A percentile compares a stretch with the other conserved stretches of the same genome.
These are phyloP conservation scores for Sarcophilus harrisii DNA, from an alignment of 2,797 vertebrate species.

Conservation along the genomic window DNA sequence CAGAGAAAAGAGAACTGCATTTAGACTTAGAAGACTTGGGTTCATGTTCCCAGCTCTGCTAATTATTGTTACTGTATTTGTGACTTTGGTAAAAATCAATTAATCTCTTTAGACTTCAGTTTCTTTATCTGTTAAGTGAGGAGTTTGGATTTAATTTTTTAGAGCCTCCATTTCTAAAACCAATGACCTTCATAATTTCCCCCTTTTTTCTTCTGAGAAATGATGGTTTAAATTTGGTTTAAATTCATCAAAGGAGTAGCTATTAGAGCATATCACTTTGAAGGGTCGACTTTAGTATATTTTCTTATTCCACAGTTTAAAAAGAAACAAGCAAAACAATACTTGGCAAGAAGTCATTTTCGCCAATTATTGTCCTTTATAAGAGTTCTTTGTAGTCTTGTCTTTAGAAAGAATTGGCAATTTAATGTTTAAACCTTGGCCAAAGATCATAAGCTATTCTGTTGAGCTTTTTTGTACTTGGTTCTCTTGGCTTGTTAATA, in stretches of 20 bases:
- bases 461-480: neutral
- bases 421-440: neutral
- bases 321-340: neutral
- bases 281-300: neutral
- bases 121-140: neutral
- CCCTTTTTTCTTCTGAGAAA: neutral
- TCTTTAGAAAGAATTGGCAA: neutral
- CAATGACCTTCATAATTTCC: neutral
- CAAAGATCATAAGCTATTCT: neutral
- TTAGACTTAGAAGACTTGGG: neutral
- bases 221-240: neutral
- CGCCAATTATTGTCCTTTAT: neutral
- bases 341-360: neutral
- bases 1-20: neutral
- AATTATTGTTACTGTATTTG: neutral
- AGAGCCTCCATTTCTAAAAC: neutral
- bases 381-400: neutral
- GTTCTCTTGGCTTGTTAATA: neutral
- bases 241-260: neutral
- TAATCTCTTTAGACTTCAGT: neutral
- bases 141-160: neutral
- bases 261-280: neutral
- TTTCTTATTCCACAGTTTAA: slow-evolving; percentile 9
- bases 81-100: neutral
- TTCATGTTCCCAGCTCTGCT: neutral